A percentile compares a stretch with the other conserved stretches of the same genome.
Evolutionary conservation across 1,140 invertebrate genomes (phyloP).

Genomic region (Bradysia coprophila): DNA sequence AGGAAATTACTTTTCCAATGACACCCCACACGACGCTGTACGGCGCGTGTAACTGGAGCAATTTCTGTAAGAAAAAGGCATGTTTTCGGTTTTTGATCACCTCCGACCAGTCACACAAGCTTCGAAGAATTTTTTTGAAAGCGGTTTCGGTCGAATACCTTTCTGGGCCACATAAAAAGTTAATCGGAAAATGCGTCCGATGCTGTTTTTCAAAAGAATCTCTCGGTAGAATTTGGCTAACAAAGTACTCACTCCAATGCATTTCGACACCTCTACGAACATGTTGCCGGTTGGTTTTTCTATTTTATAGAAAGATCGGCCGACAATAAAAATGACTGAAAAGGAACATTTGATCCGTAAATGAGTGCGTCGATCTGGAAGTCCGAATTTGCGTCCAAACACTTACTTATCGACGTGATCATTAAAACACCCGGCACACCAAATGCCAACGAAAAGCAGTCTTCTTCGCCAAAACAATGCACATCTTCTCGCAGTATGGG

Average conservation of each 20-base stretch:
- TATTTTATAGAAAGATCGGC: conserved; percentile 57
- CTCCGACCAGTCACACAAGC: too few relatives aligned
- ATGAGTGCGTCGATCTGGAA: conserved; percentile 71
- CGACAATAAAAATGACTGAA: conserved; percentile 61
- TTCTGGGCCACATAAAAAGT: too few relatives aligned
- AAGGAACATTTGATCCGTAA: conserved; percentile 6
- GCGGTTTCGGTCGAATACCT: too few relatives aligned
- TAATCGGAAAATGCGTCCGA: background rate
- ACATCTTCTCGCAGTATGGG: conserved; percentile 63
- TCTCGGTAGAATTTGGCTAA: too few relatives aligned
- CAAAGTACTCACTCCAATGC: conserved; percentile 60
- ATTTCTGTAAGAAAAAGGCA: too few relatives aligned
- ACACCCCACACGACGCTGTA: too few relatives aligned
- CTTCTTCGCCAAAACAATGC: conserved; percentile 52
- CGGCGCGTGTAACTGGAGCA: too few relatives aligned
- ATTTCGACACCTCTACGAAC: conserved; percentile 52
- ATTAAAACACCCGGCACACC: conserved; percentile 69
- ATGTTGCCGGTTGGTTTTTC: conserved; percentile 69
- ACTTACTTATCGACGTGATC: conserved; percentile 51
- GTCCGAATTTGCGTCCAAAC: conserved; percentile 19
- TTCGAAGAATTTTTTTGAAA: too few relatives aligned
- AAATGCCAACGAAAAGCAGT: conserved; percentile 78
- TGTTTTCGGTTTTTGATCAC: too few relatives aligned
- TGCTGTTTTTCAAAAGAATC: background rate
- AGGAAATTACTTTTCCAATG: too few relatives aligned